These are phyloP conservation scores for Oryzias sinensis DNA, from an alignment of 2,797 vertebrate species.

Conservation along the genomic window DNA sequence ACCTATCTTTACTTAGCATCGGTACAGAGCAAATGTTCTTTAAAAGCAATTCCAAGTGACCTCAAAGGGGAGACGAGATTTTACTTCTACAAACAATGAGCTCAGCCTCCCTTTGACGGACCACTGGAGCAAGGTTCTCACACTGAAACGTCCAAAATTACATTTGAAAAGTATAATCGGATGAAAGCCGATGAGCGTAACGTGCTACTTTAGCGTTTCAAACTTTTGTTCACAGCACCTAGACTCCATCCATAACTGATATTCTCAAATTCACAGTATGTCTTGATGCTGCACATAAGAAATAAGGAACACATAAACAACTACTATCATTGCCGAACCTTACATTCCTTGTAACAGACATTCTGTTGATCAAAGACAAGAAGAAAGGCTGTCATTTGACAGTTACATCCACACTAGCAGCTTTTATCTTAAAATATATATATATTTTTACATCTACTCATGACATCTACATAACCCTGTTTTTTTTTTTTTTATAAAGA, in stretches of 20 bases:
- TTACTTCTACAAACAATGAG: constrained; percentile 59
- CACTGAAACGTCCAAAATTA: not conserved
- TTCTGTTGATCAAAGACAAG: constrained; percentile 55
- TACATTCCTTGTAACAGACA: constrained; percentile 52
- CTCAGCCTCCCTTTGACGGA: constrained; percentile 45
- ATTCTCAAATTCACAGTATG: constrained; percentile 62
- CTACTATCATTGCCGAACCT: constrained; percentile 51
- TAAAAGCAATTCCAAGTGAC: constrained; percentile 52
- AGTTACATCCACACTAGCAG: not conserved
- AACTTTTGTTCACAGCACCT: constrained; percentile 24
- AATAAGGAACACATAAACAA: constrained; percentile 59
- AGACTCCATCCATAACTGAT: constrained; percentile 33
- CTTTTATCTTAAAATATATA: too few species aligned
- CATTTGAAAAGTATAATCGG: constrained; percentile 15
- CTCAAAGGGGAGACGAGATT: constrained; percentile 39
- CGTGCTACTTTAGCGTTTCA: constrained; percentile 24
- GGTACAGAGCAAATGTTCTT: constrained; percentile 54
- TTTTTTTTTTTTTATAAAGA: too few species aligned
- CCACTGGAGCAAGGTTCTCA: constrained; percentile 40
- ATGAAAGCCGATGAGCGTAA: constrained; percentile 45
- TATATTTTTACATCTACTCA: too few species aligned
- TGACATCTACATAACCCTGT: too few species aligned
- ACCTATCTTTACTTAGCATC: constrained; percentile 30
- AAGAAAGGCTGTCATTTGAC: constrained; percentile 35
- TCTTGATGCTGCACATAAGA: constrained; percentile 54